Evolutionary conservation across 2,888 invertebrate genomes (phyloP).

Genomic region (Phortica okadai): DNA sequence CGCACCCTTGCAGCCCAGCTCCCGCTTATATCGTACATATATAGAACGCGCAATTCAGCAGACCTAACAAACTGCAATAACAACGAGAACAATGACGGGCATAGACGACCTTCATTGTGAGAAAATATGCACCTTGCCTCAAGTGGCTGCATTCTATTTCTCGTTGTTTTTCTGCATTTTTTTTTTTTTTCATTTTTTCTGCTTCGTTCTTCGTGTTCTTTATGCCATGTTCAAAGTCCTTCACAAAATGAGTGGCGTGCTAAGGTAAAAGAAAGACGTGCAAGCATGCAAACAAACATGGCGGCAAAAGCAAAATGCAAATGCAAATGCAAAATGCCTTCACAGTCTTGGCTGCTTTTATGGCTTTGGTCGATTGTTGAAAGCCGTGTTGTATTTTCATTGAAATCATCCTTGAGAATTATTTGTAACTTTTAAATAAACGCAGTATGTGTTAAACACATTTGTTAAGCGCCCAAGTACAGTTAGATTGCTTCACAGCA

Average conservation of each 20-base stretch:
- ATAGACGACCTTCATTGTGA: slow-evolving; percentile 63
- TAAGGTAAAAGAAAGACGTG: not conserved
- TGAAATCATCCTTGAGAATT: not conserved
- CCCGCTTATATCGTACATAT: slow-evolving; percentile 7
- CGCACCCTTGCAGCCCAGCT: not conserved
- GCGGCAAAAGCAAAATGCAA: slow-evolving; percentile 9
- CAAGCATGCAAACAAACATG: not conserved
- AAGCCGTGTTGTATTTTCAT: not conserved
- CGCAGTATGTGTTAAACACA: too few species aligned
- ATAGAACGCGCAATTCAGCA: not conserved
- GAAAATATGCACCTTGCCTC: slow-evolving; percentile 65
- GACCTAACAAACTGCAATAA: slow-evolving; percentile 8
- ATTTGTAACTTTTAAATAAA: not conserved
- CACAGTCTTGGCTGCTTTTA: not conserved
- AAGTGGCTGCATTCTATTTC: slow-evolving; percentile 30
- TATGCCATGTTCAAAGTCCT: not conserved
- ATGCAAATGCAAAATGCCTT: not conserved
- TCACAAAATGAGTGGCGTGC: not conserved
- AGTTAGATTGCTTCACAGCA: too few species aligned
- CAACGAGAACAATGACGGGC: not conserved
- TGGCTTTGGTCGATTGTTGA: not conserved
- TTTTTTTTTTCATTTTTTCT: slow-evolving; percentile 1
- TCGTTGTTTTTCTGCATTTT: not conserved
- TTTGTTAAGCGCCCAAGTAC: too few species aligned
- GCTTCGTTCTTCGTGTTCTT: not conserved